Base-by-base conservation (phyloP, 2,797 vertebrate genomes). In the Leucoraja ocellata region DNA sequence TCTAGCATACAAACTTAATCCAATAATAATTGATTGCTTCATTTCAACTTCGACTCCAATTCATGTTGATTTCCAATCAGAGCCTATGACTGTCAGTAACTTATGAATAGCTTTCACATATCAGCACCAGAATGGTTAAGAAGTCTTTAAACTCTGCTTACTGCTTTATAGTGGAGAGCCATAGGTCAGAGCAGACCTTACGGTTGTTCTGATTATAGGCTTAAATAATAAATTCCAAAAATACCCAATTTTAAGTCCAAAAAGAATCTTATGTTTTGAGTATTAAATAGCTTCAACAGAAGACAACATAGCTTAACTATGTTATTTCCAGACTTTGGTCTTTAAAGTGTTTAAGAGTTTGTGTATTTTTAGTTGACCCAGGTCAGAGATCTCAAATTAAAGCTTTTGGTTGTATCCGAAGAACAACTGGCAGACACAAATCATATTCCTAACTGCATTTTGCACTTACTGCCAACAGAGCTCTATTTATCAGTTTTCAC, bases 311-410 rank as follows among this genome's bases (percentile, higher is more conserved):
- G 16, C 32, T 77, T 77, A 77, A 77, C 13, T 77, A 25, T 21
- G 78, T 79, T 79, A 21, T 79, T 79, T 16, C 78, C 39, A 39
- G 78, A 79, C 36, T 79, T 79, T 39, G 21, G 14, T 79, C 78
- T 86, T 86, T 86, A 10, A 86, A 86, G 54, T 18, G 18, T 86
- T 86, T 58, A 28, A 61, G 54, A 61, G 83, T 86, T 86, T 86
- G 83, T 86, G 83, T 63, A 86, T 61, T 28, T 86, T 63, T 86
- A 61, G 83, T 61, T 86, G 83, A 61, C 58, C 25, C 63, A 61
- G 83, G 46, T 61, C 83, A 61, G 83, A n/a, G 2, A 58, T 86
- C 54, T 86, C 23, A 63, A 86, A 61, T 63, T 86, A 63, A 86
- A 28, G 23, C 54, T 58, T n/a, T 80, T 86, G 25, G 16, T 79